phyloP scores from a whole-genome alignment of 2,113 vertebrate genomes.

The Vicugna pacos region DNA sequence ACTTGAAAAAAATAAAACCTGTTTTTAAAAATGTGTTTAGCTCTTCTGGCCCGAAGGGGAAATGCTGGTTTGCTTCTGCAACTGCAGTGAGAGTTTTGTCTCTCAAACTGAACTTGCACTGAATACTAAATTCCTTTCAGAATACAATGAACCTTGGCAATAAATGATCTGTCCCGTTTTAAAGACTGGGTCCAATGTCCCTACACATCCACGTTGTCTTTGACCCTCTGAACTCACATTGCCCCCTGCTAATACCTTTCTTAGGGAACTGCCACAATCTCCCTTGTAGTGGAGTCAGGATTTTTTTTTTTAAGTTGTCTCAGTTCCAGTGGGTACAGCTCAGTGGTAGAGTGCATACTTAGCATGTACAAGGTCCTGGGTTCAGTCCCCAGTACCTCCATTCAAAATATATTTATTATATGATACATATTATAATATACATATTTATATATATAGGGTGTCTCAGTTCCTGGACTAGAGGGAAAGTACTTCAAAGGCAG shows the following conservation, averaged over 20 bases:
- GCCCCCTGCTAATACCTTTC: neutral
- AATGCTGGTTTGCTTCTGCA: neutral
- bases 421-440: too few relatives aligned
- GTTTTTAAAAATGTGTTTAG: constrained; percentile 21
- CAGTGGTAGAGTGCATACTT: too few relatives aligned
- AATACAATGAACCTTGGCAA: neutral
- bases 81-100: neutral
- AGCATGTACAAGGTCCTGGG: too few relatives aligned
- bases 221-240: neutral
- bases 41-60: neutral
- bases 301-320: neutral
- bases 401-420: too few relatives aligned
- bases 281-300: neutral
- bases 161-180: neutral
- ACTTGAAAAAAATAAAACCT: constrained; percentile 16
- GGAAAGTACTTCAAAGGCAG: neutral
- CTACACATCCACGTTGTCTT: neutral
- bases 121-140: constrained; percentile 20
- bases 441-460: too few relatives aligned
- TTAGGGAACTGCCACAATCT: neutral
- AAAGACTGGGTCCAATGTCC: neutral
- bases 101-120: constrained; percentile 28
- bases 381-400: too few relatives aligned
- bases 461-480: neutral
- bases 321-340: neutral